These are phyloP conservation scores for Rhodeus uyekii DNA, from an alignment of 2,797 vertebrate species.

Conservation along the genomic window DNA sequence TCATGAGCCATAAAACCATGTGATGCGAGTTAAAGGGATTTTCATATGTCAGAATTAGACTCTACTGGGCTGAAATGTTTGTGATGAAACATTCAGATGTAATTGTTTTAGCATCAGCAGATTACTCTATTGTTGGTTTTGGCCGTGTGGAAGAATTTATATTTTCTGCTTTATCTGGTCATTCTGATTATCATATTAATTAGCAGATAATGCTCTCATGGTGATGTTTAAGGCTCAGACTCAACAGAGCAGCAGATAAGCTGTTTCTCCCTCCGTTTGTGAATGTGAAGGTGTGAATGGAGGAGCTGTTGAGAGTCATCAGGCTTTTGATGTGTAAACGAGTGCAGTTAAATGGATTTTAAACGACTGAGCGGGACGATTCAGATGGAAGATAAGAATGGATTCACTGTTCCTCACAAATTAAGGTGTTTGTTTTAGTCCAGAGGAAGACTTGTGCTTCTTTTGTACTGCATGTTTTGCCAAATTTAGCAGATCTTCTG, in stretches of 20 bases:
- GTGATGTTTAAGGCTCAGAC: no score
- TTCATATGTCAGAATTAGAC: neutral
- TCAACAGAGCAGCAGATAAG: neutral
- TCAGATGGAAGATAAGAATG: neutral
- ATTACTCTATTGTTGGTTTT: no score
- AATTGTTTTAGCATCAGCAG: no score
- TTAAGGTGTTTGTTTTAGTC: neutral
- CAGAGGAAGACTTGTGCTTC: neutral
- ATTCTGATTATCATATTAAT: neutral
- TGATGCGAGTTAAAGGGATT: no score
- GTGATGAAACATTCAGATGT: neutral
- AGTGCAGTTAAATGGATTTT: neutral
- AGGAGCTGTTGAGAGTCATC: neutral
- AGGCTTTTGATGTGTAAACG: slow-evolving; percentile 36
- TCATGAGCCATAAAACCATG: no score
- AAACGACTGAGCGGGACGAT: neutral
- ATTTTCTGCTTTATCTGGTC: neutral
- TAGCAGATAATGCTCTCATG: neutral
- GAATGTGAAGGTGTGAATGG: slow-evolving; percentile 33
- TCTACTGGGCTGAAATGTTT: neutral
- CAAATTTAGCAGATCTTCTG: neutral
- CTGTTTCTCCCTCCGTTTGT: neutral
- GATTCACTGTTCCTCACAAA: neutral
- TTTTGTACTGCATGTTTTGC: neutral
- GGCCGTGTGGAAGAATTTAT: neutral